Base-by-base conservation (phyloP, 2,797 vertebrate genomes). In the Balearica regulorum region DNA sequence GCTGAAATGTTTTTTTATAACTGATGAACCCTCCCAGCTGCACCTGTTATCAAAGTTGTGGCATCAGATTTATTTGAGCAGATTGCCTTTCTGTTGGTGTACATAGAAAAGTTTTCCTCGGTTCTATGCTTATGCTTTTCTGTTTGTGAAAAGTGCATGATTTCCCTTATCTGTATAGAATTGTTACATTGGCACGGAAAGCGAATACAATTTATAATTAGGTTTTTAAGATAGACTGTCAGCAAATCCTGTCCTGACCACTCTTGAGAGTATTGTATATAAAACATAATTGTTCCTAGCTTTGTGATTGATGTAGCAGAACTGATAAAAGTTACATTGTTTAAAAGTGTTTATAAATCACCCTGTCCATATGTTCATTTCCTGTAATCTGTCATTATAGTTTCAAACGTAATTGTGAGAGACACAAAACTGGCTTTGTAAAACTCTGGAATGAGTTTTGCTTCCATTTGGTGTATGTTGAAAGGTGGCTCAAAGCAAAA, bases 271-370 rank as follows among this genome's bases (percentile, higher is more conserved):
- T 96, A 97, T 96, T 54, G 8, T 77, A 91, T 96, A 87, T 90
- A 97, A 96, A 96, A 96, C 96, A 96, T 90, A 95, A 97, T 96
- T 96, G 91, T 96, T 96, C 93, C 54, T 95, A 66, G 80, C 83
- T 94, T 83, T 73, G 91, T 96, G 97, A 97, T 97, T 97, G 94
- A 97, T 97, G 91, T 87, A 96, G 91, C 71, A 90, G 93, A 94
- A 96, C 91, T 97, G 96, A 97, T 97, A 97, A 96, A 96, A 97
- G 93, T 94, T 95, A 93, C 83, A 93, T 97, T 98, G 96, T 97
- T 97, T 96, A 49, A 93, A 94, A 81, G 79, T 94, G 87, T 97
- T 96, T 97, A 94, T 96, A 97, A 97, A 95, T 96, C 95, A 96
- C 90, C 58, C 94, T 93, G 95, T 96, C 96, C 71, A 68, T 96